Evolutionary conservation across 2,888 invertebrate genomes (phyloP).

Genomic region (Plebejus anna): DNA sequence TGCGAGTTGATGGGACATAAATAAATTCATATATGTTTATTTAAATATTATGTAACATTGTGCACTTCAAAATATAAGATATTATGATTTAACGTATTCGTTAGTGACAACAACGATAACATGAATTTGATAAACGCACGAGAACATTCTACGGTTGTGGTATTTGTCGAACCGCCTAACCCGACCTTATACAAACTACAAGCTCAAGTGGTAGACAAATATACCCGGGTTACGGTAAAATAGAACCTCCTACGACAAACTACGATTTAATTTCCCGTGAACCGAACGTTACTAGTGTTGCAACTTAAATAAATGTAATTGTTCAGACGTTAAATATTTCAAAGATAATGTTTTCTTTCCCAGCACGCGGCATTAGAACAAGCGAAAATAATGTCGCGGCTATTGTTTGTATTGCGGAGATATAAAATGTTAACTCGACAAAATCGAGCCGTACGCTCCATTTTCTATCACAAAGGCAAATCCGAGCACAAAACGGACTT

Average conservation of each 20-base stretch:
- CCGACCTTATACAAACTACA: constrained; percentile 42
- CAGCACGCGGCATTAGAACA: neutral
- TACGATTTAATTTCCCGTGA: neutral
- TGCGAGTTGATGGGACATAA: too few species aligned
- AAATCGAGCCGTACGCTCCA: neutral
- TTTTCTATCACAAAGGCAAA: neutral
- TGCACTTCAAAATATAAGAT: neutral
- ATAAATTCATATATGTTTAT: too few species aligned
- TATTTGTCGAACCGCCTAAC: constrained; percentile 41
- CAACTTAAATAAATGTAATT: constrained; percentile 20
- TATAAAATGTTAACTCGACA: neutral
- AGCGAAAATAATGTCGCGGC: neutral
- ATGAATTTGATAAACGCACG: constrained; percentile 35
- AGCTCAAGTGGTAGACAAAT: constrained; percentile 22
- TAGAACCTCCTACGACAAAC: neutral
- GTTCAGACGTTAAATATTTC: constrained; percentile 24
- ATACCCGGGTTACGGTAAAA: neutral
- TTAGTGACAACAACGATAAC: constrained; percentile 7
- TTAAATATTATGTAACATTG: too few species aligned
- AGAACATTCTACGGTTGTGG: constrained; percentile 38
- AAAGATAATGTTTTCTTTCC: constrained; percentile 17
- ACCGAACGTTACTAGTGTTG: neutral
- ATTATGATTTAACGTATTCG: neutral
- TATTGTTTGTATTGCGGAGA: neutral
- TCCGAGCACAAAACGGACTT: neutral